A percentile compares a stretch with the other conserved stretches of the same genome.
Conservation (phyloP, 2,888 invertebrate species). For the Oxyteleia sp. region DNA sequence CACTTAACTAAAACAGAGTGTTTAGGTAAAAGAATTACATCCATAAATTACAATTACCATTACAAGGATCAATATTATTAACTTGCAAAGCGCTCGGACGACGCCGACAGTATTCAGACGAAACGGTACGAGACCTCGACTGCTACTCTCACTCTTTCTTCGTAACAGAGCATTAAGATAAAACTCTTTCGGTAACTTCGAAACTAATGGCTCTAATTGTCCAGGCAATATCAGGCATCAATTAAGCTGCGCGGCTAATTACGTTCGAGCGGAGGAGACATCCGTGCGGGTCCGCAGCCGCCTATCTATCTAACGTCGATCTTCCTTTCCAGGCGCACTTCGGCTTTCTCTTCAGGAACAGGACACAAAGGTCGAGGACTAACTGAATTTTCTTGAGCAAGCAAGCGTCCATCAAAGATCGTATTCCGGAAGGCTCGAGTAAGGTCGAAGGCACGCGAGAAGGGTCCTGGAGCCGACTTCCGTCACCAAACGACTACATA, state of each 20-base stretch:
- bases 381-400: conserved; percentile 88
- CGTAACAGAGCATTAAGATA: conserved; percentile 52
- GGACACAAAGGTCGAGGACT: conserved; percentile 87
- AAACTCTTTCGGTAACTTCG: conserved; percentile 65
- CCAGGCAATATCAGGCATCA: conserved; percentile 73
- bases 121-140: background rate
- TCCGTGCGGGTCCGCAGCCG: conserved; percentile 67
- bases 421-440: no score
- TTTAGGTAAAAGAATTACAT: conserved; percentile 5
- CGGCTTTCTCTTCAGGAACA: conserved; percentile 74
- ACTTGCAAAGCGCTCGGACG: conserved; percentile 1
- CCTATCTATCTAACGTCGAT: conserved; percentile 68
- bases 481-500: no score
- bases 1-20: conserved; percentile 7
- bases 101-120: background rate
- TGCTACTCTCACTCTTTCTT: conserved; percentile 25
- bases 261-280: conserved; percentile 75
- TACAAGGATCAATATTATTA: conserved; percentile 26
- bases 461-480: no score
- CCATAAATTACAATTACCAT: conserved; percentile 1
- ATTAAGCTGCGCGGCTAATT: conserved; percentile 72
- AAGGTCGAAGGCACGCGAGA: no score
- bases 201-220: conserved; percentile 73
- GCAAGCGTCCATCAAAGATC: no score
- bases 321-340: conserved; percentile 70